Base-by-base conservation (phyloP, 1,140 invertebrate species). In the Heliconius nattereri region DNA sequence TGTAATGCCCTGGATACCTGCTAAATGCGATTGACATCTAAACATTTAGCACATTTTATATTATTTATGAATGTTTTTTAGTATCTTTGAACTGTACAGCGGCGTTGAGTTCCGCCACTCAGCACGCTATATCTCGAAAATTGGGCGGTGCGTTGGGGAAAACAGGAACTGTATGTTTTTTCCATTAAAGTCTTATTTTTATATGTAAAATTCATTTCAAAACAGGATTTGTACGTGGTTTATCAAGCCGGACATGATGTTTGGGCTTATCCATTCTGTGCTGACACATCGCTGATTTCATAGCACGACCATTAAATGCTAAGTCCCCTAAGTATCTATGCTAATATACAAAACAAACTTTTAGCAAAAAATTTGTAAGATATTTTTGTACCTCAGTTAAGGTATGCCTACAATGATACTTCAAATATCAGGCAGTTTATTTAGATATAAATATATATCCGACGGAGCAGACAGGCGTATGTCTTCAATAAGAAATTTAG, bases 231-330 rank as follows among this genome's bases (percentile, higher is more conserved):
- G 3, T 45, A 1, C 3, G 8, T n/a, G 8, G 7, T 60, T n/a
- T 3, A 60, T 23, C 9, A 60, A 60, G 3, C 57, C 57, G 57
- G 57, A 60, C 9, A 26, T 1, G 23, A n/a, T 16, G 40, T 45
- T 26, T 60, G 23, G 57, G 57, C 57, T 60, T 26, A 60, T 60
- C 57, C 23, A 2, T 23, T 23, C 23, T 45, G n/a, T 9, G 57
- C 57, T 60, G 57, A 60, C 57, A 60, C 57, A 60, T 23, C 57
- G 57, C 57, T 60, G 20, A 60, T 9, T 60, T 60, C 57, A 60
- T 60, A 60, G 23, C 23, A 45, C 40, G 13, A 45, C 40, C 13
- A 45, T 16, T 45, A 5, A 45, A 45, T 16, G 40, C 13, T 45
- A 45, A 45, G 13, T 0, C 13, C 1, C 3, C 40, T 45, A 45